Percentiles rank a stretch among this genome's conserved stretches.
These are phyloP conservation scores for Novumbra hubbsi DNA, from an alignment of 2,797 vertebrate genomes.

Conservation along the genomic window DNA sequence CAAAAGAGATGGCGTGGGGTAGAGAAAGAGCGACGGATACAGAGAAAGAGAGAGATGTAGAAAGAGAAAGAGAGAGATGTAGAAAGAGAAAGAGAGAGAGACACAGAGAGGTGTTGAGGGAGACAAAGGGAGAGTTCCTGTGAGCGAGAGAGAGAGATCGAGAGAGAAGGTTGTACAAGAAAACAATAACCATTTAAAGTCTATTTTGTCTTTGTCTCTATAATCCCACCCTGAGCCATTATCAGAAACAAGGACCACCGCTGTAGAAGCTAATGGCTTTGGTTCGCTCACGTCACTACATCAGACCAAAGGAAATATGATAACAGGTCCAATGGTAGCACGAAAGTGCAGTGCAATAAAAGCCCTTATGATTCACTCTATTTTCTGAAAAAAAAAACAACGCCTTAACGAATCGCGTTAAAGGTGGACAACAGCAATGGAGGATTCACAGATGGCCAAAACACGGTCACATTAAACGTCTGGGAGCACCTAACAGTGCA, in stretches of 20 bases:
- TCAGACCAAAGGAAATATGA: conserved; percentile 15
- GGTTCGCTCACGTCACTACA: conserved; percentile 6
- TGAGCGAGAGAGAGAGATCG: not conserved
- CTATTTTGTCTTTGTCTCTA: conserved; percentile 7
- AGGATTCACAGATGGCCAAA: not conserved
- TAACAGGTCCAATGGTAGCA: conserved; percentile 26
- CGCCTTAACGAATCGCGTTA: not conserved
- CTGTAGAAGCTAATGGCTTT: conserved; percentile 12
- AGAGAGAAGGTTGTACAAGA: conserved; percentile 19
- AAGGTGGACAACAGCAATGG: not conserved
- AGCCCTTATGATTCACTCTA: not conserved
- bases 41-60: conserved; percentile 9
- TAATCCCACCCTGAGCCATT: conserved; percentile 34
- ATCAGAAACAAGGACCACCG: conserved; percentile 15
- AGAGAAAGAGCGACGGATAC: conserved; percentile 2
- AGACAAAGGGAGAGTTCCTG: not conserved
- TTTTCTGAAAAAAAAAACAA: conserved; percentile 2
- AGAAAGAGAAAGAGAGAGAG: conserved; percentile 19
- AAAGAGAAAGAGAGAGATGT: not conserved
- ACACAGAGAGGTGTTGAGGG: not conserved
- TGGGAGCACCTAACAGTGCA: not conserved
- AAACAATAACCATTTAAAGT: conserved; percentile 25
- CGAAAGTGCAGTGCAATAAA: conserved; percentile 17
- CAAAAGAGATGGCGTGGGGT: conserved; percentile 2
- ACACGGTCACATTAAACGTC: not conserved